These are phyloP conservation scores for Enteromius argenteus DNA, from an alignment of 2,797 vertebrate genomes.

Conservation along the genomic window DNA sequence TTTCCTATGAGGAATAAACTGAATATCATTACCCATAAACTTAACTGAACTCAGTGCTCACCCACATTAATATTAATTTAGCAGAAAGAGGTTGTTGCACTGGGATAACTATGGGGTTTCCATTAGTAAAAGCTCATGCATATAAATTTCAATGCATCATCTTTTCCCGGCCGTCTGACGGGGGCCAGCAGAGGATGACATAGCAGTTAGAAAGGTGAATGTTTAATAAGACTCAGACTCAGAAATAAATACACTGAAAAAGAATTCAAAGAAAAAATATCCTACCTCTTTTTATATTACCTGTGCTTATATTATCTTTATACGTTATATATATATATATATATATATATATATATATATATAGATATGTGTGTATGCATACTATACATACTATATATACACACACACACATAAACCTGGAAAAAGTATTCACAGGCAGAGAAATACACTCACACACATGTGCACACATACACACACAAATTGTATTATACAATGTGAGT, in stretches of 20 bases:
- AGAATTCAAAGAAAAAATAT: slow-evolving; percentile 2
- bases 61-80: slow-evolving; percentile 85
- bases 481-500: background rate
- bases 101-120: slow-evolving; percentile 77
- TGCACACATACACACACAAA: background rate
- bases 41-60: slow-evolving; percentile 80
- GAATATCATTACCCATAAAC: slow-evolving; percentile 86
- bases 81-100: slow-evolving; percentile 74
- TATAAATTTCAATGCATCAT: slow-evolving; percentile 73
- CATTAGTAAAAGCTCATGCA: slow-evolving; percentile 80
- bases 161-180: slow-evolving; percentile 66
- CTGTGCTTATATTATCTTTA: background rate
- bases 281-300: background rate
- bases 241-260: slow-evolving; percentile 43
- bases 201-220: slow-evolving; percentile 66
- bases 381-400: background rate
- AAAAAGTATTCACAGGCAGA: background rate
- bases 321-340: background rate
- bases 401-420: background rate
- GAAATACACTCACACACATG: background rate
- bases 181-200: slow-evolving; percentile 69
- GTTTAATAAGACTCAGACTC: slow-evolving; percentile 60
- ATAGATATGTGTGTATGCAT: too few relatives aligned
- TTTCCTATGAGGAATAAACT: slow-evolving; percentile 84
- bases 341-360: background rate